phyloP scores from a whole-genome alignment of 2,888 invertebrate genomes.

The Mythimna loreyi region DNA sequence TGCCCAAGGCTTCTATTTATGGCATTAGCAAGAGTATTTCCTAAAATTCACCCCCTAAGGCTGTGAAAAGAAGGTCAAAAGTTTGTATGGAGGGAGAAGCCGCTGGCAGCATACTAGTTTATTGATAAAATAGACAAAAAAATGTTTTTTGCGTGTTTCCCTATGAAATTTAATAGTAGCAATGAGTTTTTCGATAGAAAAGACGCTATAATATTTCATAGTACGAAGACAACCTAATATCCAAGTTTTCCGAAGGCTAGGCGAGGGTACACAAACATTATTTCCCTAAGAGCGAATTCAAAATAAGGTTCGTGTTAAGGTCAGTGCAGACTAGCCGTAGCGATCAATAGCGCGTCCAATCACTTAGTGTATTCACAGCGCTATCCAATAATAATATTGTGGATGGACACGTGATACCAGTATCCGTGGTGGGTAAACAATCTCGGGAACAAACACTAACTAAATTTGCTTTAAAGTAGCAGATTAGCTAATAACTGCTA shows the following conservation, averaged over 20 bases:
- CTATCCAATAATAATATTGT: constrained; percentile 27
- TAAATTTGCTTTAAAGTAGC: constrained; percentile 19
- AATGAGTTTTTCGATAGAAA: background rate
- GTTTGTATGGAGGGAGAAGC: no score
- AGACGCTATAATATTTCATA: background rate
- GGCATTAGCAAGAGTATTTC: no score
- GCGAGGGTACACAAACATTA: constrained; percentile 6
- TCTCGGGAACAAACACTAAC: background rate
- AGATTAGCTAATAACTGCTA: constrained; percentile 16
- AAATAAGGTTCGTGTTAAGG: constrained; percentile 12
- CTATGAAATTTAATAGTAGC: background rate
- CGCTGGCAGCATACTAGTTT: no score
- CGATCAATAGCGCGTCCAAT: constrained; percentile 30
- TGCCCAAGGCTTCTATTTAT: no score
- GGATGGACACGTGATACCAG: constrained; percentile 30
- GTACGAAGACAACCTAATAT: background rate
- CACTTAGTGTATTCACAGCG: constrained; percentile 34
- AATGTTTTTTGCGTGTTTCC: no score
- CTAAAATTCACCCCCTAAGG: no score
- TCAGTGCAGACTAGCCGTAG: constrained; percentile 11
- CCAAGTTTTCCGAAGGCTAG: background rate
- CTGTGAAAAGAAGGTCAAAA: no score
- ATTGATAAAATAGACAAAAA: no score
- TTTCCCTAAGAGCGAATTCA: background rate
- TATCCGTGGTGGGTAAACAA: constrained; percentile 11